These are phyloP conservation scores for Fissipunctia ypsillon DNA, from an alignment of 2,888 invertebrate genomes.

Conservation along the genomic window DNA sequence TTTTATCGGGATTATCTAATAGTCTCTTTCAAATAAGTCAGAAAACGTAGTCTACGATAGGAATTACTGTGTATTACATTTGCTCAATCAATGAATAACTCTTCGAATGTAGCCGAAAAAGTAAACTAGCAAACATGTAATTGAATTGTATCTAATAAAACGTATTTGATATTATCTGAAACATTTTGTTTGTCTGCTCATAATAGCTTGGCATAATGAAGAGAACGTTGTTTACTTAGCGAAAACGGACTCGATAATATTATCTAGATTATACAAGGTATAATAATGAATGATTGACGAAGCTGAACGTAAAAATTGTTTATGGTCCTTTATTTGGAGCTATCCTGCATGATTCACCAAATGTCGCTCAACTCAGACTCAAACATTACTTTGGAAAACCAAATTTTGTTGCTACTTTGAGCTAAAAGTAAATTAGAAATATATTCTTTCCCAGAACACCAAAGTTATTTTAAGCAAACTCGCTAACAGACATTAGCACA, in stretches of 20 bases:
- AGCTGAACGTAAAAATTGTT: slow-evolving; percentile 17
- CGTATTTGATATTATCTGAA: slow-evolving; percentile 9
- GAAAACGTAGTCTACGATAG: slow-evolving; percentile 21
- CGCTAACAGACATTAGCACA: slow-evolving; percentile 24
- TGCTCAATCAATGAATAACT: slow-evolving; percentile 27
- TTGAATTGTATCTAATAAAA: slow-evolving; percentile 21
- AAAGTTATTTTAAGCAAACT: slow-evolving; percentile 16
- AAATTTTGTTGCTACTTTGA: slow-evolving; percentile 4
- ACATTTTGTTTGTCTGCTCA: slow-evolving; percentile 25
- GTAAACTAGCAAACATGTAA: slow-evolving; percentile 17
- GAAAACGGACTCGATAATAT: slow-evolving; percentile 38
- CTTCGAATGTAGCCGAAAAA: slow-evolving; percentile 19
- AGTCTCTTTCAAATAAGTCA: slow-evolving; percentile 38
- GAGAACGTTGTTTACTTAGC: slow-evolving; percentile 44
- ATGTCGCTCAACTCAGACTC: neutral
- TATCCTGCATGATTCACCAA: slow-evolving; percentile 32
- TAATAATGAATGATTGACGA: slow-evolving; percentile 43
- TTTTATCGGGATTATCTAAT: slow-evolving; percentile 39
- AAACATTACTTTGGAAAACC: neutral
- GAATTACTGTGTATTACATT: slow-evolving; percentile 18
- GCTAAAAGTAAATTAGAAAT: neutral
- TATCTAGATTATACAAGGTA: slow-evolving; percentile 13
- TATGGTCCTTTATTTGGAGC: slow-evolving; percentile 26
- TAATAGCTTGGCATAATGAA: slow-evolving; percentile 25
- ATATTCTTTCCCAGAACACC: slow-evolving; percentile 22